These are phyloP conservation scores for Synodontis membranacea DNA, from an alignment of 2,113 vertebrate genomes.

Conservation along the genomic window DNA sequence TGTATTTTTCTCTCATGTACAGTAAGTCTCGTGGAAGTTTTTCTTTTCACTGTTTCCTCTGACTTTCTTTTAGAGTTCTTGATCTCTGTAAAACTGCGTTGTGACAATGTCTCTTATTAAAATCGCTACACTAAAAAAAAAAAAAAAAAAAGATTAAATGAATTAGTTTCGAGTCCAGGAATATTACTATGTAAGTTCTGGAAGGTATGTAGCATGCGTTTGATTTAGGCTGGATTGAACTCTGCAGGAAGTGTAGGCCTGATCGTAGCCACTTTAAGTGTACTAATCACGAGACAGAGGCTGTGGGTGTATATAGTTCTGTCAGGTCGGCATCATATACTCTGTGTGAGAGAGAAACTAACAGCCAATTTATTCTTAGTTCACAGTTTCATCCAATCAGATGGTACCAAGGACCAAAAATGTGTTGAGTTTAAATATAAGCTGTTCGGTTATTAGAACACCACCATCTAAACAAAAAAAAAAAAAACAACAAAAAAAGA, in stretches of 20 bases:
- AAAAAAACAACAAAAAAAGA: not conserved
- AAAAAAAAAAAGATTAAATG: not conserved
- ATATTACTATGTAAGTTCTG: not conserved
- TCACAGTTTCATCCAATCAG: slow-evolving; percentile 5
- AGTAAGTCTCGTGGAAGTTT: not conserved
- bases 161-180: not conserved
- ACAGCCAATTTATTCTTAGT: slow-evolving; percentile 10
- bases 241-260: not conserved
- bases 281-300: not conserved
- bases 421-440: not conserved
- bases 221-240: not conserved
- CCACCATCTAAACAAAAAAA: no score
- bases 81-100: not conserved
- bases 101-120: not conserved
- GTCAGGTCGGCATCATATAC: not conserved
- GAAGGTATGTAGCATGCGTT: not conserved
- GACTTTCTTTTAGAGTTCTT: not conserved
- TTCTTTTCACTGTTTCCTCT: not conserved
- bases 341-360: not conserved
- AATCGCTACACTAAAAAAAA: not conserved
- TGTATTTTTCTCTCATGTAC: not conserved
- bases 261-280: not conserved
- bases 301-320: not conserved
- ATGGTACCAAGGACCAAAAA: not conserved
- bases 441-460: not conserved